Evolutionary conservation across 1,140 invertebrate species (phyloP).

Genomic region (Heliconius eleuchia): DNA sequence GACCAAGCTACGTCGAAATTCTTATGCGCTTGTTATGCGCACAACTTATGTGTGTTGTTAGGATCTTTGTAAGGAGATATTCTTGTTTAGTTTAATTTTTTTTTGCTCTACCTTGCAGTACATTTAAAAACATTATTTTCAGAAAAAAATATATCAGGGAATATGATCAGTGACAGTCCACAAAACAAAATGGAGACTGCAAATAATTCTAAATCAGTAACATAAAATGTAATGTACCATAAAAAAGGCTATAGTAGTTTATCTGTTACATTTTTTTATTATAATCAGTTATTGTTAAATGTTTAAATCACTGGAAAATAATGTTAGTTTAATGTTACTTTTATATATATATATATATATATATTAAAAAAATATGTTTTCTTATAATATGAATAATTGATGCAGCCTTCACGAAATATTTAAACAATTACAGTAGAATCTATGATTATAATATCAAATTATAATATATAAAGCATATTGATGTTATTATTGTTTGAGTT

Average conservation of each 20-base stretch:
- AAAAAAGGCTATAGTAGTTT: background rate
- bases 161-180: conserved; percentile 1
- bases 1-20: too few species aligned
- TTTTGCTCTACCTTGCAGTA: background rate
- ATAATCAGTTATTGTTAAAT: background rate
- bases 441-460: too few species aligned
- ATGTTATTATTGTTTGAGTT: background rate
- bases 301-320: background rate
- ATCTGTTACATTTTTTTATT: background rate
- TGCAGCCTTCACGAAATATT: background rate
- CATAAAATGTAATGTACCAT: background rate
- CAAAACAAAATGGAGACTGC: conserved; percentile 1
- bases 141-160: background rate
- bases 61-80: background rate
- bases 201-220: background rate
- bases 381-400: background rate
- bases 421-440: background rate
- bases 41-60: too few species aligned
- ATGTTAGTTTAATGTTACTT: background rate
- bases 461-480: background rate
- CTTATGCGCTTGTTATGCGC: too few species aligned
- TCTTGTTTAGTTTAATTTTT: background rate
- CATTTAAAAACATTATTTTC: background rate
- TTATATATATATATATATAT: too few species aligned
- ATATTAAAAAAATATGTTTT: too few species aligned